Conservation (phyloP, 2,797 vertebrate genomes). For the Liparis tanakae region DNA sequence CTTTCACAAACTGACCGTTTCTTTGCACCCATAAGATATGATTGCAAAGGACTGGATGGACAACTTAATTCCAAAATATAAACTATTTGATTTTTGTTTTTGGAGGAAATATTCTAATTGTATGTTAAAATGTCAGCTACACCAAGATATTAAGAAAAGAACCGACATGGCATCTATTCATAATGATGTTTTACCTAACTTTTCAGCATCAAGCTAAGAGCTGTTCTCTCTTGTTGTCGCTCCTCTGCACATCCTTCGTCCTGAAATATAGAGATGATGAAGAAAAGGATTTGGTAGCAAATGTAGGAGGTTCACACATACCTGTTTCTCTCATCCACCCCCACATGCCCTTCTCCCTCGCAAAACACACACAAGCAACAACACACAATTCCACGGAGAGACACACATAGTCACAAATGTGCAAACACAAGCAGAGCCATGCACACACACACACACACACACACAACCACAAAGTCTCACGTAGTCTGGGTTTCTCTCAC, state of each 20-base stretch:
- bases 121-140: not conserved
- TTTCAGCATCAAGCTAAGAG: not conserved
- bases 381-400: constrained; percentile 16
- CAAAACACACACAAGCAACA: constrained; percentile 13
- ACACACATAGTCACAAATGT: constrained; percentile 32
- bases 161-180: not conserved
- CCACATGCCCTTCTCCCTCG: constrained; percentile 16
- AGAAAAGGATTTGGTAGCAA: constrained; percentile 37
- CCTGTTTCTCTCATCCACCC: constrained; percentile 50
- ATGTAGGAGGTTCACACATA: constrained; percentile 67
- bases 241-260: not conserved
- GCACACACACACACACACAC: constrained; percentile 26
- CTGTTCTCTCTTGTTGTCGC: not conserved
- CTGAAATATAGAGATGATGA: not conserved
- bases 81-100: not conserved
- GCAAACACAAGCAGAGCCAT: constrained; percentile 17
- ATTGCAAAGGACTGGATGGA: not conserved
- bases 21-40: not conserved
- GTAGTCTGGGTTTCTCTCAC: constrained; percentile 45
- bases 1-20: constrained; percentile 4
- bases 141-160: not conserved
- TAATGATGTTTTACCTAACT: constrained; percentile 1
- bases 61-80: not conserved
- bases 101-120: not conserved
- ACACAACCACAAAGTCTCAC: constrained; percentile 36